Percentiles rank a stretch among this genome's conserved stretches.
phyloP scores from a whole-genome alignment of 2,113 vertebrate species.

The Notechis scutatus region DNA sequence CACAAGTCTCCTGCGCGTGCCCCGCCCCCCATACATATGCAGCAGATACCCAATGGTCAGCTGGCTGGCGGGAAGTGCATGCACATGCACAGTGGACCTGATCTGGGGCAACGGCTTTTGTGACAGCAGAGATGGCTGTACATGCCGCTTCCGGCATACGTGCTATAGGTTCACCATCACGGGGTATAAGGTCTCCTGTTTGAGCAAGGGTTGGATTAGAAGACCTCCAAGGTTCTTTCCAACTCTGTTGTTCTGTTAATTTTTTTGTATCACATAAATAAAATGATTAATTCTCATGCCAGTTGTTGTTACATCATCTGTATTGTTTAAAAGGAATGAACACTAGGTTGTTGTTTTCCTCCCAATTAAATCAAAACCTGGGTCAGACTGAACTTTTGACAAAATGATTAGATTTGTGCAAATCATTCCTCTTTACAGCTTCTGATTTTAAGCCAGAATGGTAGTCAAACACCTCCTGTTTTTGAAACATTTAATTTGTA shows the following conservation, averaged over 20 bases:
- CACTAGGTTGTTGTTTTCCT: not conserved
- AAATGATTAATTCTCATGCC: not conserved
- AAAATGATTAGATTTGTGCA: not conserved
- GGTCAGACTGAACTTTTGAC: not conserved
- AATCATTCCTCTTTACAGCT: not conserved
- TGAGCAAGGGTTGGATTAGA: not conserved
- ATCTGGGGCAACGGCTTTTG: too few species aligned
- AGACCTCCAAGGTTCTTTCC: not conserved
- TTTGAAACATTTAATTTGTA: rapidly evolving
- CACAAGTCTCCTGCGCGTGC: too few species aligned
- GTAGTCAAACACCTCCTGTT: rapidly evolving
- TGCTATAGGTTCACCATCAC: too few species aligned
- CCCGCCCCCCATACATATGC: too few species aligned
- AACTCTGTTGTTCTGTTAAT: not conserved
- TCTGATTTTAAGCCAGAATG: not conserved
- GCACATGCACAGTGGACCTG: too few species aligned
- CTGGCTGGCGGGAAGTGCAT: too few species aligned
- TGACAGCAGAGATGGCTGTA: too few species aligned
- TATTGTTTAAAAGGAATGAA: not conserved
- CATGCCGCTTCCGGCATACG: too few species aligned
- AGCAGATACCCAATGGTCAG: too few species aligned
- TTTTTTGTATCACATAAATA: not conserved
- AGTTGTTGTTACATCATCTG: not conserved
- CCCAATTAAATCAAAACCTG: not conserved
- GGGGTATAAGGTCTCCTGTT: not conserved